Evolutionary conservation across 2,113 vertebrate genomes (phyloP), one percentile per base, ranked within the genome.

Genomic region (Lampris incognitus): DNA sequence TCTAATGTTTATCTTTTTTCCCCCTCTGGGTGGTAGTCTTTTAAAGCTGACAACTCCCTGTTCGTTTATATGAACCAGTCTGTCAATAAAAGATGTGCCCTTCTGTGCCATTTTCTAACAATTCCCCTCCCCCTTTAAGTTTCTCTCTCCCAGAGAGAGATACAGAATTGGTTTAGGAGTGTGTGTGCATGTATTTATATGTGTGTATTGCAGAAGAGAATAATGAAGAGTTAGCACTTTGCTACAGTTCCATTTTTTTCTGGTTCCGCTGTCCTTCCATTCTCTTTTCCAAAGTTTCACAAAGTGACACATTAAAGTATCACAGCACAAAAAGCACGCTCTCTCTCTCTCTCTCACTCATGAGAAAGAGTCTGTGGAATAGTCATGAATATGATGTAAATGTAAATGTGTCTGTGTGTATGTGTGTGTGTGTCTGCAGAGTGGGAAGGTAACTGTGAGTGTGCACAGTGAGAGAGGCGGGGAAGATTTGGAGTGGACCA

Each of bases 391-490:
- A 71, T 84, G 72, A 58, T 66, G 58, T 38, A 11, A 40, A 66
- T 6, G 67, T 72, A 57, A 54, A 44, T 70, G 55, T 40, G 42
- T 51, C 66, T 73, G 76, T 78, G 70, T 70, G 39, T 65, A 48
- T 79, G 65, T 77, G 66, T 42, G 37, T 72, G 58, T 64, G 59
- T 72, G 59, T 55, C 3, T 11, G 24, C 37, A 52, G 62, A 76
- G 52, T 2, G 80, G 76, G 48, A 68, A 4, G 38, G 78, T 72
- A 64, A 67, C 7, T 83, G 83, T 81, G 69, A 84, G 82, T 80
- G 71, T 83, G 85, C 87, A 90, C 88, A 74, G 82, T 84, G 79
- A 90, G 67, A 68, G 74, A 86, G 76, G 77, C 40, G 58, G 84
- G 74, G 72, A 70, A 72, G 74, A 76, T 62, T 52, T 59, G 64